A percentile compares a stretch with the other conserved stretches of the same genome.
These are phyloP conservation scores for Drosophila pegasa DNA, from an alignment of 2,888 invertebrate genomes.

Conservation along the genomic window DNA sequence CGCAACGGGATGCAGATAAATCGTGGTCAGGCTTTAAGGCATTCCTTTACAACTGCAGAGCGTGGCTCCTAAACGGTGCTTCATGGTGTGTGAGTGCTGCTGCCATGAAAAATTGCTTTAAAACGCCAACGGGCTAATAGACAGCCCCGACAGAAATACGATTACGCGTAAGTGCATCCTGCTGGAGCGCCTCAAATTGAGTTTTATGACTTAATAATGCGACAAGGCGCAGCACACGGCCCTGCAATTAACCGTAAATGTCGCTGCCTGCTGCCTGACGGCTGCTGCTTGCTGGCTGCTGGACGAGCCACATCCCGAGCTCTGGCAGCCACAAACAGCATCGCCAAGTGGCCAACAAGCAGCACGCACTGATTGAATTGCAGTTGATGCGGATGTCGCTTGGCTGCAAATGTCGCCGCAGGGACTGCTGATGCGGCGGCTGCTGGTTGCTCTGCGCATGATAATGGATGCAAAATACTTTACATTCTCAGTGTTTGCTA, in stretches of 20 bases:
- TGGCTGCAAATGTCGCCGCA: conserved; percentile 26
- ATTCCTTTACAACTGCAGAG: conserved; percentile 32
- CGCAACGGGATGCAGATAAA: conserved; percentile 74
- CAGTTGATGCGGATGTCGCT: conserved; percentile 47
- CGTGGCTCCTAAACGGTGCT: conserved; percentile 17
- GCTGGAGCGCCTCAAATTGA: conserved; percentile 65
- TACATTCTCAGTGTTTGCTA: conserved; percentile 60
- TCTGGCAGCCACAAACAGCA: conserved; percentile 65
- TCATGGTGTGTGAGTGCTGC: neutral
- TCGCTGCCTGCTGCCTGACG: conserved; percentile 21
- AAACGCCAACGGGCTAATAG: conserved; percentile 47
- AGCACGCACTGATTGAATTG: conserved; percentile 74
- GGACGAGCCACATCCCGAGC: neutral
- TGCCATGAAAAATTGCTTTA: conserved; percentile 40
- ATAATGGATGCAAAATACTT: conserved; percentile 28
- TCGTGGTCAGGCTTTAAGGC: conserved; percentile 52
- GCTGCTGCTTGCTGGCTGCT: neutral
- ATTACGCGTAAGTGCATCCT: conserved; percentile 64
- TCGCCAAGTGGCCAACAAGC: conserved; percentile 65
- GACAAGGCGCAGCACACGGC: conserved; percentile 10
- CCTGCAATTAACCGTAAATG: conserved; percentile 41
- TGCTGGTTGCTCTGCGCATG: conserved; percentile 27
- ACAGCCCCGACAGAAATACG: conserved; percentile 41
- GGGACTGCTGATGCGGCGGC: neutral
- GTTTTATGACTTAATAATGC: conserved; percentile 73